Percentiles rank a stretch among this genome's conserved stretches.
Conservation (phyloP, 2,113 vertebrate species). For the Todiramphus chloris region DNA sequence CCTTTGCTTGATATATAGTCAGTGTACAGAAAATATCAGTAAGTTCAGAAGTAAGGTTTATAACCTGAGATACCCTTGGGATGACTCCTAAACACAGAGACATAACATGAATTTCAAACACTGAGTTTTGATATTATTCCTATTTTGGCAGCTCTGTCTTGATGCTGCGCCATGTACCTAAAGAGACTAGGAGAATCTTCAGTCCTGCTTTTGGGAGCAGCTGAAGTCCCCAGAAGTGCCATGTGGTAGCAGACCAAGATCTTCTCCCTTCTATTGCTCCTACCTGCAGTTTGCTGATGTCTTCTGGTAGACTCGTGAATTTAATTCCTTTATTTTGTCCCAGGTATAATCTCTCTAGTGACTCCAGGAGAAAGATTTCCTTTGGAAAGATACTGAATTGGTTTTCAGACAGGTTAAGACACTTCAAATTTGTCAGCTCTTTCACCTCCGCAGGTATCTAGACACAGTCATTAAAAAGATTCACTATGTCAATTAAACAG, state of each 20-base stretch:
- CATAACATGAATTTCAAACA: not conserved
- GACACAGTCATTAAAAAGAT: slow-evolving; percentile 23
- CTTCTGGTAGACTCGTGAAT: slow-evolving; percentile 51
- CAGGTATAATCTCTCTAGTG: slow-evolving; percentile 67
- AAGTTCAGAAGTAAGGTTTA: not conserved
- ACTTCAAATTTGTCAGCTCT: slow-evolving; percentile 66
- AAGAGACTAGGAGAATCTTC: not conserved
- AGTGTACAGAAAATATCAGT: not conserved
- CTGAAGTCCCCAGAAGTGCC: not conserved
- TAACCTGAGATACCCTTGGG: not conserved
- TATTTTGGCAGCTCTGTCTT: not conserved
- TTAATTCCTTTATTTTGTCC: slow-evolving; percentile 71
- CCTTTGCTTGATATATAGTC: not conserved
- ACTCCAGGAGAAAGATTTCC: slow-evolving; percentile 59
- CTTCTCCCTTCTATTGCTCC: not conserved
- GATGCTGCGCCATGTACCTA: not conserved
- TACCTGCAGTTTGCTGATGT: slow-evolving; percentile 62
- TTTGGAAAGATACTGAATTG: slow-evolving; percentile 66
- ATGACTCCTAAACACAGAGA: not conserved
- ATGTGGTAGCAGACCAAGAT: not conserved
- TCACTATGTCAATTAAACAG: slow-evolving; percentile 1
- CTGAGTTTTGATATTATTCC: not conserved
- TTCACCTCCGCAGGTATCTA: slow-evolving; percentile 59
- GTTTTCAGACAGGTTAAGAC: slow-evolving; percentile 69
- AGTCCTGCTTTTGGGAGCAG: not conserved